Base-by-base conservation (phyloP, 1,140 invertebrate species). In the Ridgeia piscesae region DNA sequence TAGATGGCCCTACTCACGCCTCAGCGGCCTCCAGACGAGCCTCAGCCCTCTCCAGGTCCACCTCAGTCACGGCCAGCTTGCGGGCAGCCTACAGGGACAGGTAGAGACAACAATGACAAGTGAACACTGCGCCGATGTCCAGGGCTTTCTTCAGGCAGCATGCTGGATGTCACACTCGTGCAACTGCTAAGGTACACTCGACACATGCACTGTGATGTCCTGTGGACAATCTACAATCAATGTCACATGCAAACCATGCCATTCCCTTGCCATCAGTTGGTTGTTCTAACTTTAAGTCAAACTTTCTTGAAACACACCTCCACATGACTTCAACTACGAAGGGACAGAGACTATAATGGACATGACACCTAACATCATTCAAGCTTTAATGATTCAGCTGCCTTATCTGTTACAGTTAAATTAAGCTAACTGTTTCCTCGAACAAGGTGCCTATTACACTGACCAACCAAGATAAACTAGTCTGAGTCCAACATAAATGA, bases 11-110 rank as follows among this genome's bases (percentile, higher is more conserved):
- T 97, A 94, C 92, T 95, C 98, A 99, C 99, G 98, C 98, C 98
- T 99, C 99, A 97, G 99, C 99, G 96, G 99, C 97, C 97, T 99
- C 99, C 95, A 99, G 98, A 97, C 99, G 98, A 97, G 99, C 99
- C 97, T 99, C 99, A 95, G 99, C 99, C 97, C 99, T 98, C 97
- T 99, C 99, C 96, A 99, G 97, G 97, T 99, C 99, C 96, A 99
- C 99, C 97, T 99, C 99, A 97, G 99, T 99, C 98, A 99, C 99
- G 97, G 99, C 99, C 97, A 99, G 98, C 97, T 99, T 99, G 98
- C 99, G 99, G 97, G 99, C 99, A 96, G 99, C 99, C 99, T 99
- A 50, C 34, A 33, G 33, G 91, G 48, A 42, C 9, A 50, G 11
- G 58, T 77, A 77, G 58, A 77, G 58, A 77, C 14, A 77, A 77